A percentile compares a stretch with the other conserved stretches of the same genome.
phyloP scores from a whole-genome alignment of 2,888 invertebrate species.

The Andrena camellia region DNA sequence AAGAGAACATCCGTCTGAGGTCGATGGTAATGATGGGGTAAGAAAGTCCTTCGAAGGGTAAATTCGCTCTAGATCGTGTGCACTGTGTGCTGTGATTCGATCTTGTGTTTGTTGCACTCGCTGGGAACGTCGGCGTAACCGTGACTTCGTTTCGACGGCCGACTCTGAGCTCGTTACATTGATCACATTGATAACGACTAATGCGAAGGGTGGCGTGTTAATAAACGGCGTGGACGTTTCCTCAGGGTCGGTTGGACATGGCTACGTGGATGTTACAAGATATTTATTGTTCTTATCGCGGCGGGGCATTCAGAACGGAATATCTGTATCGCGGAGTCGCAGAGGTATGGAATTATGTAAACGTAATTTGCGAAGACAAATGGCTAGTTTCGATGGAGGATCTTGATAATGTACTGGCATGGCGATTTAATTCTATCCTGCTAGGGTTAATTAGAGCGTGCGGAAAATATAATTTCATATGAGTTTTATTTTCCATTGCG shows the following conservation, averaged over 20 bases:
- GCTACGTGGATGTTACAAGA: neutral
- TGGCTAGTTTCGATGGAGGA: too few species aligned
- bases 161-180: slow-evolving; percentile 1
- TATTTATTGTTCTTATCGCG: slow-evolving; percentile 2
- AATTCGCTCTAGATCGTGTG: neutral
- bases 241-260: slow-evolving; percentile 4
- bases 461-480: too few species aligned
- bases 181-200: slow-evolving; percentile 19
- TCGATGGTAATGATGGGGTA: slow-evolving; percentile 13
- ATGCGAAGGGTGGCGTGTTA: slow-evolving; percentile 22
- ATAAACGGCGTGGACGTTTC: slow-evolving; percentile 7
- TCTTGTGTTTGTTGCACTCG: slow-evolving; percentile 10
- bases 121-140: neutral
- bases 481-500: too few species aligned
- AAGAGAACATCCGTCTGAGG: neutral
- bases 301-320: too few species aligned
- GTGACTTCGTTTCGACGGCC: slow-evolving; percentile 2
- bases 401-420: too few species aligned
- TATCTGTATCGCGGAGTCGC: neutral
- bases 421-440: too few species aligned
- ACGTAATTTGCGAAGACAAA: too few species aligned
- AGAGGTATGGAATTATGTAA: neutral
- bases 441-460: too few species aligned
- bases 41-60: neutral
- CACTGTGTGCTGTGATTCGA: slow-evolving; percentile 3